Evolutionary conservation across 2,797 vertebrate genomes (phyloP).

Genomic region (Neopelma chrysocephalum): DNA sequence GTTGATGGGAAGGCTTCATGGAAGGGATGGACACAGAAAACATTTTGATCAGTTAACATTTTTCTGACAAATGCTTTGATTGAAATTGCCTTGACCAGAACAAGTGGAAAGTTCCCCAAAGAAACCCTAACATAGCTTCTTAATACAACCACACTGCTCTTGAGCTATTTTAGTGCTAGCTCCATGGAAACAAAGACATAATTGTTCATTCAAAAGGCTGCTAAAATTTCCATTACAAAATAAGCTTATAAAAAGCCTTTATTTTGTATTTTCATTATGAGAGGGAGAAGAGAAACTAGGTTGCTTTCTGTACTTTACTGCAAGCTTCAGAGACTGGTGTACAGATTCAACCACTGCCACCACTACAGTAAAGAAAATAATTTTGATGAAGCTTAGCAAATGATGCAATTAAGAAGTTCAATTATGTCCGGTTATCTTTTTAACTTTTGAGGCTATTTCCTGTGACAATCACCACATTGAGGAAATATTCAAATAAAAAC

Average conservation of each 20-base stretch:
- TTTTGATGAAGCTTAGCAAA: not conserved
- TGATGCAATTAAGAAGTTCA: not conserved
- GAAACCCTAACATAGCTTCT: not conserved
- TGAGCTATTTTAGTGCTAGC: constrained; percentile 15
- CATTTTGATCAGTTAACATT: not conserved
- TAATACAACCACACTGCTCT: constrained; percentile 2
- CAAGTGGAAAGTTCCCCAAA: not conserved
- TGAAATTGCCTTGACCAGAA: not conserved
- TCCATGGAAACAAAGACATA: constrained; percentile 66
- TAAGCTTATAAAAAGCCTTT: not conserved
- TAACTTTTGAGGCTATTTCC: not conserved
- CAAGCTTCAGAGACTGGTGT: not conserved
- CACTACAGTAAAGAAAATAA: not conserved
- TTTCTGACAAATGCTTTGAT: not conserved
- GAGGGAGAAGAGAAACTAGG: not conserved
- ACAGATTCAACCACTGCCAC: not conserved
- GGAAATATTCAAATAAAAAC: not conserved
- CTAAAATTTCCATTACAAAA: constrained; percentile 66
- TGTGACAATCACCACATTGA: not conserved
- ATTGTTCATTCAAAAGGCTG: constrained; percentile 41
- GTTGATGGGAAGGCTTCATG: not conserved
- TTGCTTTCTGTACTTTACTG: not conserved
- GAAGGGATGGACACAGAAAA: not conserved
- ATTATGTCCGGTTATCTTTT: not conserved
- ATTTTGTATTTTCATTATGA: constrained; percentile 32